Evolutionary conservation across 1,140 invertebrate species (phyloP), one percentile per base, ranked within the genome.

Genomic region (Macrostomum lignano): DNA sequence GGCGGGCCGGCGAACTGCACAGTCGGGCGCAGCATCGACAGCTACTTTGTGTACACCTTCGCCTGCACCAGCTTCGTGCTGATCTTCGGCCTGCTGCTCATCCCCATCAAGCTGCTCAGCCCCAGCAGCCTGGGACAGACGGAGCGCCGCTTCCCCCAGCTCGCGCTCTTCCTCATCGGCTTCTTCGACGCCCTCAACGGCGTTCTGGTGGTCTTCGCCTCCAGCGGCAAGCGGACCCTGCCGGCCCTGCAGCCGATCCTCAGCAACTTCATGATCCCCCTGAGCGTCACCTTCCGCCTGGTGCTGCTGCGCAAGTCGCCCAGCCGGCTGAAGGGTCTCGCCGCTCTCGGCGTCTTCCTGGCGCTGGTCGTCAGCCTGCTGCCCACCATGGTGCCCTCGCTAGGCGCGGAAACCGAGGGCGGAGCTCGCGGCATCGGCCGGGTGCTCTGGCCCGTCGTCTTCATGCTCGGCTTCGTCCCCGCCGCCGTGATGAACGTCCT

Each of bases 161-260:
- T n/a, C n/a, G n/a, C n/a, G n/a, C n/a, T n/a, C n/a, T n/a, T n/a
- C n/a, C n/a, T n/a, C n/a, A n/a, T n/a, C n/a, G n/a, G n/a, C n/a
- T n/a, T n/a, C n/a, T n/a, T n/a, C n/a, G n/a, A n/a, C n/a, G n/a
- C n/a, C n/a, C 30, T 42, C 19, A 45, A 45, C 33, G 43, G 43
- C 3, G 33, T 45, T 11, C 21, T 43, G 10, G 34, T 43, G 10
- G 42, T 43, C 2, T 43, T 40, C 22, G 42, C 40, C 7, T 40
- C 38, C 35, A 40, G 36, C 7, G 36, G 40, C 0, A 25, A 35
- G 17, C 17, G 43, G 17, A 45, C 43, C 3, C 38, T 42, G 7
- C 42, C 42, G 7, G 43, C 43, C 26, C 22, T 45, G 7, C 43
- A 45, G 30, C 42, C 40, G 2, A 38, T 44, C 11, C 32, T 45